Base-by-base conservation (phyloP, 2,797 vertebrate genomes). In the Poecile montanus region DNA sequence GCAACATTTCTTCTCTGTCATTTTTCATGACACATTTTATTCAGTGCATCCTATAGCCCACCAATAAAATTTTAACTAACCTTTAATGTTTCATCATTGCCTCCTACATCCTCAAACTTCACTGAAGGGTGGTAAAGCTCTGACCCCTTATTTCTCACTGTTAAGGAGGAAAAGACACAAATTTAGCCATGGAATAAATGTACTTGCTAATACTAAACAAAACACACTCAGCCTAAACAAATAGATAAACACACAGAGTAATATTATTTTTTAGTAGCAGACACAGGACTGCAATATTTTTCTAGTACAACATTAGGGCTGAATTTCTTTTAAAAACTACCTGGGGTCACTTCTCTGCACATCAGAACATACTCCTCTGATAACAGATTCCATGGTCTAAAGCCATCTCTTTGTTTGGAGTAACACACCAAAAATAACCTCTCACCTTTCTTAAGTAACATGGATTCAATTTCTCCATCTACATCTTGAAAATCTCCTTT, bases 31-130 rank as follows among this genome's bases (percentile, higher is more conserved):
- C 2, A 29, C 10, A 26, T 47, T 80, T 70, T 62, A 60, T 67
- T 84, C n/a, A 71, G 58, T 21, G 30, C 16, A 42, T 67, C 53
- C 22, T 85, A 38, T 32, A 56, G 32, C 23, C 19, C 50, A 68
- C 18, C 27, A 42, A 54, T 16, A 51, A 40, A 81, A 90, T 87
- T 87, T 53, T 26, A 90, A 96, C 97, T 90, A 86, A 99, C 99
- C 97, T 97, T 98, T 91, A 99, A 96, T 2, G 98, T 99, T 26
- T 96, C 97, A 79, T 99, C 99, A 63, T 98, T 99, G 72, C 99
- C 99, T 60, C 99, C 99, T 3, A 99, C 97, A 73, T 99, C 99
- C 89, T 99, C 98, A 97, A 99, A 99, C 50, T 95, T 99, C 92
- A 99, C 95, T 5, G 85, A 95, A 32, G 99, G 98, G 34, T 93